These are phyloP conservation scores for Acrobasis consociella DNA, from an alignment of 2,888 invertebrate genomes.

Conservation along the genomic window DNA sequence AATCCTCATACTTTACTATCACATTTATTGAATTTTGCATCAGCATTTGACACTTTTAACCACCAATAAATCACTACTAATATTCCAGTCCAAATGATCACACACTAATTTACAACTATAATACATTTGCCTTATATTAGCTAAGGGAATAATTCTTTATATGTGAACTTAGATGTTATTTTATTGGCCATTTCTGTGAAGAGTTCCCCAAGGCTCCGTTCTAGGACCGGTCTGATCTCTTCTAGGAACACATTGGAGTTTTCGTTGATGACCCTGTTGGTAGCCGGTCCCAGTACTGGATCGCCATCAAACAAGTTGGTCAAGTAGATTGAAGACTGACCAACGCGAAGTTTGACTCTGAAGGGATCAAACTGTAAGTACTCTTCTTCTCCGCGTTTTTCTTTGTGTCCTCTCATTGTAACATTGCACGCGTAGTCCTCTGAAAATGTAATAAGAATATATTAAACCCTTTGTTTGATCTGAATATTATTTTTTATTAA, in stretches of 20 bases:
- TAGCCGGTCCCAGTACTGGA: slow-evolving; percentile 84
- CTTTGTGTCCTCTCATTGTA: slow-evolving; percentile 84
- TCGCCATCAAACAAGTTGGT: slow-evolving; percentile 87
- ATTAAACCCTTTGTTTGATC: neutral
- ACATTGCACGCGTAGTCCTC: slow-evolving; percentile 86
- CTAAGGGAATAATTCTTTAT: slow-evolving; percentile 86
- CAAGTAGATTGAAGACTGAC: slow-evolving; percentile 82
- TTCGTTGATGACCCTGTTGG: slow-evolving; percentile 86
- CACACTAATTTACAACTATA: slow-evolving; percentile 28
- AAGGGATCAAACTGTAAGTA: slow-evolving; percentile 85
- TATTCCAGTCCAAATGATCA: slow-evolving; percentile 24
- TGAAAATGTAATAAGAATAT: slow-evolving; percentile 52
- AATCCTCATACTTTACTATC: slow-evolving; percentile 27
- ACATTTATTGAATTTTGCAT: slow-evolving; percentile 35
- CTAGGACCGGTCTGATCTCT: slow-evolving; percentile 86
- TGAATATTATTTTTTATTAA: no score
- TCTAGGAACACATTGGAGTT: slow-evolving; percentile 86
- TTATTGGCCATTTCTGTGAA: slow-evolving; percentile 88
- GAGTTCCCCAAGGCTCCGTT: slow-evolving; percentile 84
- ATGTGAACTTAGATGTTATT: slow-evolving; percentile 86
- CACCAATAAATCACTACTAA: slow-evolving; percentile 5
- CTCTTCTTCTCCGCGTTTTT: slow-evolving; percentile 80
- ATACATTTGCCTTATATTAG: slow-evolving; percentile 29
- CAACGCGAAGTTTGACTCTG: slow-evolving; percentile 83
- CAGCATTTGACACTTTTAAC: slow-evolving; percentile 25